A percentile compares a stretch with the other conserved stretches of the same genome.
phyloP scores from a whole-genome alignment of 2,113 vertebrate genomes.

The Alces alces region DNA sequence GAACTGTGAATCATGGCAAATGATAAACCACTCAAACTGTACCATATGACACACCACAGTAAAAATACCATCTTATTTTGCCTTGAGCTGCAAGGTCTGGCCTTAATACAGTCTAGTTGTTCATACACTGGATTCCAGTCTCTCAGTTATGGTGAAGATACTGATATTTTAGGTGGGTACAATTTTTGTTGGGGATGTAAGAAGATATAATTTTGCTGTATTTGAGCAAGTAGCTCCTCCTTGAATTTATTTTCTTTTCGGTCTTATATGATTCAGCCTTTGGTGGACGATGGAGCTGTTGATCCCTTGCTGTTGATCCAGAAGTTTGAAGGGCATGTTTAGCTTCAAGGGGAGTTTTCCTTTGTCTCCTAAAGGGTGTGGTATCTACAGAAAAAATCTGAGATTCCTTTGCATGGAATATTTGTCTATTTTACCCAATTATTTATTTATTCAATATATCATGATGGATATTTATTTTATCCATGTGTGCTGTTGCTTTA shows the following conservation, averaged over 20 bases:
- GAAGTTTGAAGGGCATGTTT: neutral
- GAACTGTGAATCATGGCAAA: neutral
- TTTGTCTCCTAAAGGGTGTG: neutral
- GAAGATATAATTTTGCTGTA: neutral
- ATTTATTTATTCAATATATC: neutral
- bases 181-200: neutral
- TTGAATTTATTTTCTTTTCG: neutral
- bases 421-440: neutral
- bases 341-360: neutral
- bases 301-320: fast-evolving
- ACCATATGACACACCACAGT: neutral
- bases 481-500: neutral
- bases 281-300: neutral
- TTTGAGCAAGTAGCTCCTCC: neutral
- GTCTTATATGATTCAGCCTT: neutral
- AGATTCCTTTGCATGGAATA: neutral
- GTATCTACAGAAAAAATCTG: neutral
- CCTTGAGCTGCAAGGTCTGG: neutral
- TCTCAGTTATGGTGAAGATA: neutral
- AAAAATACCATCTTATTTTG: neutral
- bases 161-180: neutral
- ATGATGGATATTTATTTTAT: neutral
- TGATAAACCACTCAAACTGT: neutral
- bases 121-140: neutral
- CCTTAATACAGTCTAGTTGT: neutral